Conservation (phyloP, 2,888 invertebrate species). For the Merodon equestris region DNA sequence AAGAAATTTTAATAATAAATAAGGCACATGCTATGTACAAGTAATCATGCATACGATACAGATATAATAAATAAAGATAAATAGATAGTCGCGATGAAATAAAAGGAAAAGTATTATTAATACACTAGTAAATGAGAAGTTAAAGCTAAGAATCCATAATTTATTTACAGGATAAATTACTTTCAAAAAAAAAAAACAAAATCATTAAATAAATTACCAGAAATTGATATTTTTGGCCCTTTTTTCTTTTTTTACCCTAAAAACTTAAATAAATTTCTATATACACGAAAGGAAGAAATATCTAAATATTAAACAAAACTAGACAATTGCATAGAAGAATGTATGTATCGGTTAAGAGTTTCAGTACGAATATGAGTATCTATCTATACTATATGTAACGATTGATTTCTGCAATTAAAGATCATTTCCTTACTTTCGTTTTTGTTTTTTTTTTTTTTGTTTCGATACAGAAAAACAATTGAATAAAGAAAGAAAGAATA, state of each 20-base stretch:
- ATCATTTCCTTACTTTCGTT: conserved; percentile 10
- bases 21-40: conserved; percentile 16
- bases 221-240: conserved; percentile 21
- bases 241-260: background rate
- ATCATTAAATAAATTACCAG: conserved; percentile 40
- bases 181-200: conserved; percentile 17
- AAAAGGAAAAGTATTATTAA: conserved; percentile 41
- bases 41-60: conserved; percentile 30
- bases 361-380: conserved; percentile 8
- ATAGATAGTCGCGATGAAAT: conserved; percentile 54
- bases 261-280: background rate
- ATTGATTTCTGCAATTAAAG: conserved; percentile 25
- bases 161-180: conserved; percentile 49
- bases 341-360: conserved; percentile 43
- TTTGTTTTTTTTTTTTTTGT: no score
- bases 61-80: conserved; percentile 7
- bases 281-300: conserved; percentile 12
- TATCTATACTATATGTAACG: conserved; percentile 19
- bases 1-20: conserved; percentile 24
- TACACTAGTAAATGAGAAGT: conserved; percentile 9
- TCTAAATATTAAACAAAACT: conserved; percentile 37
- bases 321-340: conserved; percentile 57
- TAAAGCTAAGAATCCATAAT: conserved; percentile 36
- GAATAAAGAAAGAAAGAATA: no score
- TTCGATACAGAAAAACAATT: no score